Evolutionary conservation across 2,113 vertebrate genomes (phyloP).

Genomic region (Epinephelus lanceolatus): DNA sequence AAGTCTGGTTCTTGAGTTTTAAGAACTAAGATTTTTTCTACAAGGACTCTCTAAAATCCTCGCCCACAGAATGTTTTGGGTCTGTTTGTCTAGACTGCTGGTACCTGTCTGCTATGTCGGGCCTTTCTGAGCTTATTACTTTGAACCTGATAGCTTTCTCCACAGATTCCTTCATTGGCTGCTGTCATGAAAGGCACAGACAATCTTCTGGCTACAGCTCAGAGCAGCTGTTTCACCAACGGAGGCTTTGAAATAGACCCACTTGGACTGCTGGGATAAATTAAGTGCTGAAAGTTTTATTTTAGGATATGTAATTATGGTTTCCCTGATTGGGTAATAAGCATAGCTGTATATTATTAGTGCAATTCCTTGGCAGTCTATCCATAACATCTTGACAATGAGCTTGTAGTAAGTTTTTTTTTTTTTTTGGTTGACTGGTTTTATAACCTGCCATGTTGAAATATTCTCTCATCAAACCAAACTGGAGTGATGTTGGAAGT

Average conservation of each 20-base stretch:
- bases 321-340: background rate
- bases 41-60: background rate
- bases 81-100: background rate
- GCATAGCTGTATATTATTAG: background rate
- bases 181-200: background rate
- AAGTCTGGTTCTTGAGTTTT: background rate
- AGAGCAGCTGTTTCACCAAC: slow-evolving; percentile 19
- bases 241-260: slow-evolving; percentile 19
- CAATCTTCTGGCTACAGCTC: slow-evolving; percentile 7
- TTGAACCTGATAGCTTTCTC: background rate
- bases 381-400: background rate
- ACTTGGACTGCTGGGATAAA: background rate
- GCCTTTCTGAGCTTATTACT: background rate
- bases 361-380: background rate
- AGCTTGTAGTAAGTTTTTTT: too few species aligned
- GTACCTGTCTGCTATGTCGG: background rate
- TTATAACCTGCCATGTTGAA: background rate
- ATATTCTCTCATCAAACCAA: background rate
- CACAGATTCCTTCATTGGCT: background rate
- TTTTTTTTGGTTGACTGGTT: background rate
- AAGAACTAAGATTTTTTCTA: background rate
- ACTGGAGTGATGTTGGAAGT: background rate
- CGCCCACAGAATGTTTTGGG: background rate
- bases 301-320: background rate
- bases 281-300: background rate